Evolutionary conservation across 2,797 vertebrate genomes (phyloP).

Genomic region (Anas bernieri): DNA sequence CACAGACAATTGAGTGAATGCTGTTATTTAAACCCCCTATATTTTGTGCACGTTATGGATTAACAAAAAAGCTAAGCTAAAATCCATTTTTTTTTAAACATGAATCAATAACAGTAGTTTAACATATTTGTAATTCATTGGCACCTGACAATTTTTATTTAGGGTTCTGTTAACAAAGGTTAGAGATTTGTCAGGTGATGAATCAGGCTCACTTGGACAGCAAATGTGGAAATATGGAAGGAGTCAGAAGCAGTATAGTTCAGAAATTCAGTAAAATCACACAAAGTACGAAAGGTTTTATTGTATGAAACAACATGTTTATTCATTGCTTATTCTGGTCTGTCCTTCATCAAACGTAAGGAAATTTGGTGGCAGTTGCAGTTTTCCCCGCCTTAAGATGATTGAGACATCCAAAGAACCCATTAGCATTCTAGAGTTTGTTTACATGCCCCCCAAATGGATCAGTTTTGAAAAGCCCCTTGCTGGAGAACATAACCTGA

Average conservation of each 20-base stretch:
- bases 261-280: neutral
- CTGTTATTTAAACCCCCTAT: neutral
- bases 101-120: neutral
- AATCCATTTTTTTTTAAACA: neutral
- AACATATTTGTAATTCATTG: neutral
- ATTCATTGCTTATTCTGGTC: neutral
- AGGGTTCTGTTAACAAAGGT: neutral
- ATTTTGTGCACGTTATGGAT: neutral
- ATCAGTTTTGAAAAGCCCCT: neutral
- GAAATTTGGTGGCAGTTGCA: neutral
- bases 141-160: neutral
- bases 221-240: neutral
- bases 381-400: neutral
- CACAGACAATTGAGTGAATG: neutral
- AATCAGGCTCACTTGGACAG: neutral
- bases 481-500: neutral
- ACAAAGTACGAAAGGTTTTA: neutral
- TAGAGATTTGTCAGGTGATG: neutral
- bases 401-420: neutral
- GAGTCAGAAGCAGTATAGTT: neutral
- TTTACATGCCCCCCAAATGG: neutral
- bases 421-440: neutral
- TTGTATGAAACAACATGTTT: neutral
- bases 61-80: neutral
- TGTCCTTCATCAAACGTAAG: neutral